Evolutionary conservation across 2,888 invertebrate genomes (phyloP).

Genomic region (Sphaerophoria rueppellii): DNA sequence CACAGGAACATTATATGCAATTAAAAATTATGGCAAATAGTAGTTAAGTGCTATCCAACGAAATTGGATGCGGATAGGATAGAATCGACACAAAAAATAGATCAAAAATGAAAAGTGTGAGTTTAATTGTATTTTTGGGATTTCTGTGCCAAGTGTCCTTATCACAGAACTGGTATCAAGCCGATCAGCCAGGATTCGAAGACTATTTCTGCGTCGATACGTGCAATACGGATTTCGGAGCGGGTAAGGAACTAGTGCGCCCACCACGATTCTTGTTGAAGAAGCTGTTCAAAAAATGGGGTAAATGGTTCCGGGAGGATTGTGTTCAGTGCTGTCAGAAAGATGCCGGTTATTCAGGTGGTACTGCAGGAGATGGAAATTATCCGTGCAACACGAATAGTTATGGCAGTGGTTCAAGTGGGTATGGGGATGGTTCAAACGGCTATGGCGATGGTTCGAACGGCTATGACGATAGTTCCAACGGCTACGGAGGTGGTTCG

Average conservation of each 20-base stretch:
- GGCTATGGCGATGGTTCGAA: neutral
- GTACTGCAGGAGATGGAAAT: conserved; percentile 39
- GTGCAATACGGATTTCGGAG: conserved; percentile 75
- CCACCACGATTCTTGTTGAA: conserved; percentile 76
- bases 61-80: conserved; percentile 62
- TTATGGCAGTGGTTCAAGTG: neutral
- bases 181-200: conserved; percentile 73
- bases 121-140: conserved; percentile 41
- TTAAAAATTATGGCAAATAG: conserved; percentile 33
- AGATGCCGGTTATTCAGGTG: conserved; percentile 43
- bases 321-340: conserved; percentile 63
- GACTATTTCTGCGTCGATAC: conserved; percentile 76
- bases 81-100: conserved; percentile 9
- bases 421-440: neutral
- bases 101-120: conserved; percentile 35
- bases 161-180: conserved; percentile 40
- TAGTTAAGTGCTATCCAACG: conserved; percentile 51
- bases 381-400: conserved; percentile 3
- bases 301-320: conserved; percentile 28
- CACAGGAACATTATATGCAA: conserved; percentile 18
- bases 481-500: neutral
- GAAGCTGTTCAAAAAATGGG: conserved; percentile 65
- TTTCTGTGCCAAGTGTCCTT: conserved; percentile 35
- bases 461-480: neutral
- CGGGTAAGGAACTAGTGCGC: conserved; percentile 75